Evolutionary conservation across 1,140 invertebrate genomes (phyloP), one percentile per base, ranked within the genome.

Genomic region (Papilio glaucus): DNA sequence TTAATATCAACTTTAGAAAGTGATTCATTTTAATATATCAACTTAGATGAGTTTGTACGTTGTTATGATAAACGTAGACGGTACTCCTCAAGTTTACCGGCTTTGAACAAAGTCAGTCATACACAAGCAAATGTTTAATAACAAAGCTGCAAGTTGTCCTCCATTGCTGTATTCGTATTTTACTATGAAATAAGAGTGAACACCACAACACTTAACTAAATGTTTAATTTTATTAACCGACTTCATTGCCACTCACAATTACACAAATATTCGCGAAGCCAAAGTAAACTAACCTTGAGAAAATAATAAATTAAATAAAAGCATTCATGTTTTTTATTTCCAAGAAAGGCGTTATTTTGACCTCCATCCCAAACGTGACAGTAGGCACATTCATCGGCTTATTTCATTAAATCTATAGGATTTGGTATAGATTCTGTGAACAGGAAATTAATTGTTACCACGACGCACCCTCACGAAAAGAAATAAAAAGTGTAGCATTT

Each of bases 361-460:
- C 45, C 45, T 49, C 12, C 45, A 49, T 49, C 45, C 18, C 45
- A 49, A 49, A 49, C 45, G 45, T 49, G 45, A 49, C 45, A 49
- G 8, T 49, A 21, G 7, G 10, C 15, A 4, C 12, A 15, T 49
- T 10, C 21, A 10, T 10, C 45, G 21, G 45, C 45, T 49, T 49
- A 49, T 18, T 8, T 49, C 18, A 24, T 18, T 9, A 49, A 15
- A 49, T 49, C 45, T 9, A 21, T 1, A 9, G 45, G 18, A 49
- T 49, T 49, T 10, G 18, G 21, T 49, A 49, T 49, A 49, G 21
- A 49, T 42, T 42, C 5, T 49, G 45, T 49, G 45, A n/a, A 21
- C 45, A 49, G 45, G 8, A 24, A 49, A 15, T 10, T 21, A 49
- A 49, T 49, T 10, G 18, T 21, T 10, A 21, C 45, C 45, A 21